Conservation (phyloP, 2,888 invertebrate genomes). For the Eugnorisma glareosa region DNA sequence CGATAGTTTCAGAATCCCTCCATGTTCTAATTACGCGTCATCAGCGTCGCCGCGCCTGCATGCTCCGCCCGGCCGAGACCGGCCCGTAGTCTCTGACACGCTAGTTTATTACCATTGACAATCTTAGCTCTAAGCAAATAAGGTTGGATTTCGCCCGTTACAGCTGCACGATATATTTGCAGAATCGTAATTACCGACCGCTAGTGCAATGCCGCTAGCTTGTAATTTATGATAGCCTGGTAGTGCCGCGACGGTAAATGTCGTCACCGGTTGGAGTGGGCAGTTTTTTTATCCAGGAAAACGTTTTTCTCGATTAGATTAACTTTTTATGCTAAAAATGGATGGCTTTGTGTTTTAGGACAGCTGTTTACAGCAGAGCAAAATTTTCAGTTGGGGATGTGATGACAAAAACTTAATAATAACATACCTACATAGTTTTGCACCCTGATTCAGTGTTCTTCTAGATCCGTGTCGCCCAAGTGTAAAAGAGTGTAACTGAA, state of each 20-base stretch:
- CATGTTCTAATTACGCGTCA: slow-evolving; percentile 72
- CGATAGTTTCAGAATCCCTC: slow-evolving; percentile 61
- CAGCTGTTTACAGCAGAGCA: background rate
- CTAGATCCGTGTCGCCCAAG: background rate
- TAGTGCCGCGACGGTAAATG: slow-evolving; percentile 77
- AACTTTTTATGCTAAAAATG: slow-evolving; percentile 54
- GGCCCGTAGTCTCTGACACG: slow-evolving; percentile 51
- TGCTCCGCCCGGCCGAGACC: slow-evolving; percentile 64
- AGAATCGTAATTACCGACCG: slow-evolving; percentile 67
- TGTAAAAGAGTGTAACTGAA: too few species aligned
- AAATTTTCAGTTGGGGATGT: slow-evolving; percentile 1
- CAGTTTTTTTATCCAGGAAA: slow-evolving; percentile 63
- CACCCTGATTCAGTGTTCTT: background rate
- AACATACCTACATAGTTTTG: background rate
- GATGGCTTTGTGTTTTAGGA: slow-evolving; percentile 18
- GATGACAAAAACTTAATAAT: background rate
- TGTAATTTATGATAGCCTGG: slow-evolving; percentile 85
- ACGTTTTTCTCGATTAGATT: slow-evolving; percentile 61
- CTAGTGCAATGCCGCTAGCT: slow-evolving; percentile 70
- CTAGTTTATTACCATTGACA: slow-evolving; percentile 2
- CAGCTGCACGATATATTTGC: slow-evolving; percentile 49
- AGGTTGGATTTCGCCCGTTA: slow-evolving; percentile 31
- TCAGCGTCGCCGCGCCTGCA: slow-evolving; percentile 69
- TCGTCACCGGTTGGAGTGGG: slow-evolving; percentile 71
- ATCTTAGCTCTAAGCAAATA: fast-evolving